Conservation (phyloP, 2,888 invertebrate genomes). For the Alloscopus bannaensis region DNA sequence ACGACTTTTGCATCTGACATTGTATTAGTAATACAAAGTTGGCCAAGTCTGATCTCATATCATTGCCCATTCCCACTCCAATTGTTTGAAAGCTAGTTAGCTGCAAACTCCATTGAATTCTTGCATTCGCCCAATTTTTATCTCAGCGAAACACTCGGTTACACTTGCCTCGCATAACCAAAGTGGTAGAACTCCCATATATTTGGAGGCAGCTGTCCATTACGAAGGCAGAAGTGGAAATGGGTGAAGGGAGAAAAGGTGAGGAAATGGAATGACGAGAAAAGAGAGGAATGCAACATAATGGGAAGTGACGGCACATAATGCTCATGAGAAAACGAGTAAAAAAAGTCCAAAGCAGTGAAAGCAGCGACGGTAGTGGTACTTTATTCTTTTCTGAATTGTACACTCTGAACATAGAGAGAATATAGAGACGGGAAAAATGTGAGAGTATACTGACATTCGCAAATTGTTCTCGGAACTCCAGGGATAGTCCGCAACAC, state of each 20-base stretch:
- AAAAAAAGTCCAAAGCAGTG: conserved; percentile 1
- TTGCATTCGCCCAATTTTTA: no score
- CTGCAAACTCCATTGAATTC: no score
- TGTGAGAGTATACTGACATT: conserved; percentile 22
- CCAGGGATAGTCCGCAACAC: conserved; percentile 13
- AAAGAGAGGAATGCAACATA: conserved; percentile 24
- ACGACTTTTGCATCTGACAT: no score
- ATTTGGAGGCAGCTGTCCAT: conserved; percentile 46
- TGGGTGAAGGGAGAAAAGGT: conserved; percentile 22
- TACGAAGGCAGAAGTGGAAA: conserved; percentile 44
- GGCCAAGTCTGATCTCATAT: no score
- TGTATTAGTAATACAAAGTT: no score
- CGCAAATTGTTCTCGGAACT: conserved; percentile 30
- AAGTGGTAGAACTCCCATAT: no score
- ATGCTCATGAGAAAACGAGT: conserved; percentile 11
- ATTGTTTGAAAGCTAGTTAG: conserved; percentile 36
- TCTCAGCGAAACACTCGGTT: no score
- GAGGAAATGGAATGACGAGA: conserved; percentile 16
- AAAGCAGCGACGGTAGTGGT: no score
- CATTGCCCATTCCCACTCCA: conserved; percentile 36
- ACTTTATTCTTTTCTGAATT: no score
- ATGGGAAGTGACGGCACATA: conserved; percentile 22
- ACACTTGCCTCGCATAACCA: no score
- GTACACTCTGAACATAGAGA: no score
- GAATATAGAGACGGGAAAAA: conserved; percentile 2